These are phyloP conservation scores for Ascidia mentula DNA, from an alignment of 23 tunicate species.

Conservation along the genomic window DNA sequence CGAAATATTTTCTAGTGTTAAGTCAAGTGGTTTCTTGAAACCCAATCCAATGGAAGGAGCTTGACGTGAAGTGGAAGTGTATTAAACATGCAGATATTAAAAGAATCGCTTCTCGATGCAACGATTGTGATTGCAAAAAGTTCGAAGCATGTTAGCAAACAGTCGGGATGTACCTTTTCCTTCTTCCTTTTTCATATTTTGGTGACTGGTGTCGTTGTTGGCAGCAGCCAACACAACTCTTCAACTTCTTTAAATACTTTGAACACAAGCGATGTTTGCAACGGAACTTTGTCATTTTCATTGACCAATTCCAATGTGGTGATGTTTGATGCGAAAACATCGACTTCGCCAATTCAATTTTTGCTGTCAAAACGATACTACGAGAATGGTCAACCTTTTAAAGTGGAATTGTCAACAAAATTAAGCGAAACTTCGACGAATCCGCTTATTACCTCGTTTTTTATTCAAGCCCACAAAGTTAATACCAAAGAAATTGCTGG, in stretches of 20 bases:
- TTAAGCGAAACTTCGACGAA: background rate
- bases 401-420: background rate
- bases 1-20: too few species aligned
- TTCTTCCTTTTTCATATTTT: background rate
- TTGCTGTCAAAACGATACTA: background rate
- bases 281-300: background rate
- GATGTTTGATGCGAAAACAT: background rate
- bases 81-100: too few species aligned
- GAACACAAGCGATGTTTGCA: background rate
- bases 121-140: background rate
- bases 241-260: background rate
- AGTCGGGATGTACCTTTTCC: background rate
- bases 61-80: too few species aligned
- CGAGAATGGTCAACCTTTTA: background rate
- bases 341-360: background rate
- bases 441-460: conserved; percentile 5
- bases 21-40: too few species aligned
- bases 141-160: background rate
- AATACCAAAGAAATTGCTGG: conserved; percentile 12
- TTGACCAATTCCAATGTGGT: background rate
- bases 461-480: conserved; percentile 28
- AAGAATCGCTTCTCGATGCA: background rate
- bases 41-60: too few species aligned
- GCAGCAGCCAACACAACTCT: background rate
- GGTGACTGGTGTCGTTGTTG: background rate